Conservation (phyloP, 1,140 invertebrate genomes). For the Bathynomus jamesi region DNA sequence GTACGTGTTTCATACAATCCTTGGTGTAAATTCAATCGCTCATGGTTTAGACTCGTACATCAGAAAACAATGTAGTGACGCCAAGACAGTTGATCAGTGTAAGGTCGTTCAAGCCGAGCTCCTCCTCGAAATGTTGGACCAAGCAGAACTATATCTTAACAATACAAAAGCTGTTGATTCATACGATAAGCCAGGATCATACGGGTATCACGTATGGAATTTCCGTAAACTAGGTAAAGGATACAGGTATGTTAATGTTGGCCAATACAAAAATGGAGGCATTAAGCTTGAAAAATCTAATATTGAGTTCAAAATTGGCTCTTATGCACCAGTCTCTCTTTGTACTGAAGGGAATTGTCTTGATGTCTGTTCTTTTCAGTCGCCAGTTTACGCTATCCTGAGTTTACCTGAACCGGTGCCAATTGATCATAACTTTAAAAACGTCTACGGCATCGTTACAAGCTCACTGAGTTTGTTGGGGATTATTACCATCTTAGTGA, state of each 20-base stretch:
- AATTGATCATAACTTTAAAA: constrained; percentile 42
- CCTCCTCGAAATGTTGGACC: constrained; percentile 24
- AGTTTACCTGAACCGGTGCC: constrained; percentile 37
- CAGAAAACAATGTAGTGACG: constrained; percentile 35
- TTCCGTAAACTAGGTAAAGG: constrained; percentile 41
- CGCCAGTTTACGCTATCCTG: constrained; percentile 41
- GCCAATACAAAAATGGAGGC: constrained; percentile 40
- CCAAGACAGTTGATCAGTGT: constrained; percentile 32
- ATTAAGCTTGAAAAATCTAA: constrained; percentile 37
- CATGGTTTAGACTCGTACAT: constrained; percentile 42
- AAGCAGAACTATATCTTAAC: constrained; percentile 24
- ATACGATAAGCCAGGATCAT: constrained; percentile 38
- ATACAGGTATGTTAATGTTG: constrained; percentile 35
- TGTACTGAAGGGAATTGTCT: constrained; percentile 41
- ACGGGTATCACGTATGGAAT: constrained; percentile 37
- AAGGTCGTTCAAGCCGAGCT: constrained; percentile 32
- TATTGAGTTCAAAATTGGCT: constrained; percentile 30
- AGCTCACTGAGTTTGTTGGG: constrained; percentile 37
- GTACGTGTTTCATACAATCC: constrained; percentile 45
- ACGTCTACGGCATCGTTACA: constrained; percentile 45
- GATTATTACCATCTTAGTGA: constrained; percentile 42
- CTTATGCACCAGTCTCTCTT: constrained; percentile 29
- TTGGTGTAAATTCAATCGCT: constrained; percentile 44
- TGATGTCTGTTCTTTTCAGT: constrained; percentile 38
- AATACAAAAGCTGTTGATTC: constrained; percentile 39